phyloP scores from a whole-genome alignment of 2,888 invertebrate species.

The Eupsilia transversa region DNA sequence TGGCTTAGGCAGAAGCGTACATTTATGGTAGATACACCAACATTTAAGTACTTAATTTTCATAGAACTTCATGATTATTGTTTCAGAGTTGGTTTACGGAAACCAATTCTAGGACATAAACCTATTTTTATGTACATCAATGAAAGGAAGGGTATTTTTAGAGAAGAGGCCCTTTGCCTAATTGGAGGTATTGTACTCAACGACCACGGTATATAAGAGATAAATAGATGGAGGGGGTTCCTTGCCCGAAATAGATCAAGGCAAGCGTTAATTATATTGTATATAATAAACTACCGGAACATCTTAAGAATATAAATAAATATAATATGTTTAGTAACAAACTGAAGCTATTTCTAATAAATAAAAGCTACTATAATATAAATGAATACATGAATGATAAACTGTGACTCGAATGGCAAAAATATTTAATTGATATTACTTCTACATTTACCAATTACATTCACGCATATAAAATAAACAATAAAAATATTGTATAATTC shows the following conservation, averaged over 20 bases:
- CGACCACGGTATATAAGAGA: constrained; percentile 7
- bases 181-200: constrained; percentile 4
- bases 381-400: too few relatives aligned
- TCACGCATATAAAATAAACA: too few relatives aligned
- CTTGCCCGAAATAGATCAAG: neutral
- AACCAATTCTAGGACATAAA: neutral
- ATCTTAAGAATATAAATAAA: too few relatives aligned
- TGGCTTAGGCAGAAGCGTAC: neutral
- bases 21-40: neutral
- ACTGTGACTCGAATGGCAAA: too few relatives aligned
- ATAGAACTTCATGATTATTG: neutral
- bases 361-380: too few relatives aligned
- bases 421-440: too few relatives aligned
- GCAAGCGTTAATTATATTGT: constrained; percentile 15
- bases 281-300: too few relatives aligned
- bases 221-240: neutral
- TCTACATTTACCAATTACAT: too few relatives aligned
- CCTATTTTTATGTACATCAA: neutral
- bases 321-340: too few relatives aligned
- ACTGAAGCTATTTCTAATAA: too few relatives aligned
- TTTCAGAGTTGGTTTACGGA: neutral
- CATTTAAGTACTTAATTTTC: neutral
- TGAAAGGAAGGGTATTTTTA: neutral
- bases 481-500: too few relatives aligned
- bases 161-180: neutral